Evolutionary conservation across 2,797 vertebrate genomes (phyloP), one percentile per base, ranked within the genome.

Genomic region (Rousettus madagascariensis): DNA sequence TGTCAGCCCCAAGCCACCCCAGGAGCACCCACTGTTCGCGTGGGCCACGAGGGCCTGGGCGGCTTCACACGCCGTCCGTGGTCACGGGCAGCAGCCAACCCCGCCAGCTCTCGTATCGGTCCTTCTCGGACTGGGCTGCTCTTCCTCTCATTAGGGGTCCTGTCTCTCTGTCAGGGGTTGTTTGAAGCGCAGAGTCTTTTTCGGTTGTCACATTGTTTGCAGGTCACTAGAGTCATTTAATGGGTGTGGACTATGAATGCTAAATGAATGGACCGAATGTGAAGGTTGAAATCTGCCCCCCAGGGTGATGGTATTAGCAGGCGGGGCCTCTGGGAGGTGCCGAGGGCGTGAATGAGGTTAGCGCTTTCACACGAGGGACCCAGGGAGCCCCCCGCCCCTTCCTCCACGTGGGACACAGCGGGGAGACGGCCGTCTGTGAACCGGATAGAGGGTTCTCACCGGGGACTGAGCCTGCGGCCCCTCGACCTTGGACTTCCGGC

Each of bases 301-400:
- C 17, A 57, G 19, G n/a, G n/a, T 26, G 82, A 12, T 0, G 2
- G 30, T 4, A 2, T 15, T 19, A 30, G 11, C 41, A 20, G 55
- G 22, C 17, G 20, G 41, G 61, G n/a, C 7, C 10, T 5, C 41
- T 53, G 24, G 15, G 5, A 26, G 59, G 38, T 12, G 38, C 7
- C 0, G 0, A 13, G 63, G 63, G 46, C 26, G 1, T 0, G 16
- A 41, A 26, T 11, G 41, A 8, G 0, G 1, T 12, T n/a, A 8
- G 41, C 1, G 53, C 53, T 57, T 33, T 63, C 11, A 6, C 8
- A 15, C 11, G 6, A 16, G 46, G 55, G 55, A 6, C 53, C 16
- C 8, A 1, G 38, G 7, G 19, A 13, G 19, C 36, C 49, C 8
- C 38, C 38, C 38, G 17, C 8, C 12, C 69, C 71, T 66, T 22